These are phyloP conservation scores for Rattus rattus DNA, from an alignment of 2,113 vertebrate genomes.

Conservation along the genomic window DNA sequence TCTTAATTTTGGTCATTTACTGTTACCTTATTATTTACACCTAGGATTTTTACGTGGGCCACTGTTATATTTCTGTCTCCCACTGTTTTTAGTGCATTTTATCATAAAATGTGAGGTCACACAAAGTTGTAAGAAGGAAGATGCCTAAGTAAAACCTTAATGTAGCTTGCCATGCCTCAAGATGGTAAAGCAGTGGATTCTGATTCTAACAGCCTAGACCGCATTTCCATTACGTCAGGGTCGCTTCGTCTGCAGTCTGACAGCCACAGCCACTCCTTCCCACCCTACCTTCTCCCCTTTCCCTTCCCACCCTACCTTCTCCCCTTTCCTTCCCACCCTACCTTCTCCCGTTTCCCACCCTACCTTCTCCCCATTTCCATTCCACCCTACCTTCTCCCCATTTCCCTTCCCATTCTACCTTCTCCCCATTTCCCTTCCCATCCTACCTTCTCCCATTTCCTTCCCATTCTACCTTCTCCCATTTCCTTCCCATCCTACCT, in stretches of 20 bases:
- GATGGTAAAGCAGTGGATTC: not conserved
- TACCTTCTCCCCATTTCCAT: no score
- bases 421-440: no score
- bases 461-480: not conserved
- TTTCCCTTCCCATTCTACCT: no score
- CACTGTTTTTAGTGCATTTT: not conserved
- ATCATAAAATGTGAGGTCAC: not conserved
- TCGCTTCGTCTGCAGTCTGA: not conserved
- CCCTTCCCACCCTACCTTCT: not conserved
- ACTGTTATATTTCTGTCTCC: not conserved
- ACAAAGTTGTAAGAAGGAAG: not conserved
- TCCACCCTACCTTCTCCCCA: no score
- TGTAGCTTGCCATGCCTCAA: not conserved
- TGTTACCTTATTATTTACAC: not conserved
- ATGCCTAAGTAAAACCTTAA: not conserved
- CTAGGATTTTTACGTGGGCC: not conserved
- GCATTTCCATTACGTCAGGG: not conserved
- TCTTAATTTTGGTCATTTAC: no score
- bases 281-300: not conserved
- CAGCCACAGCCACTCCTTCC: not conserved
- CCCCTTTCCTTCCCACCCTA: not conserved
- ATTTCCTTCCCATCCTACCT: no score
- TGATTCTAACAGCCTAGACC: not conserved
- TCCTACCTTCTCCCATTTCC: no score
- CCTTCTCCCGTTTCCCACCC: no score